Percentiles rank a stretch among this genome's conserved stretches.
Evolutionary conservation across 2,797 vertebrate species (phyloP).

Genomic region (Coluber constrictor): DNA sequence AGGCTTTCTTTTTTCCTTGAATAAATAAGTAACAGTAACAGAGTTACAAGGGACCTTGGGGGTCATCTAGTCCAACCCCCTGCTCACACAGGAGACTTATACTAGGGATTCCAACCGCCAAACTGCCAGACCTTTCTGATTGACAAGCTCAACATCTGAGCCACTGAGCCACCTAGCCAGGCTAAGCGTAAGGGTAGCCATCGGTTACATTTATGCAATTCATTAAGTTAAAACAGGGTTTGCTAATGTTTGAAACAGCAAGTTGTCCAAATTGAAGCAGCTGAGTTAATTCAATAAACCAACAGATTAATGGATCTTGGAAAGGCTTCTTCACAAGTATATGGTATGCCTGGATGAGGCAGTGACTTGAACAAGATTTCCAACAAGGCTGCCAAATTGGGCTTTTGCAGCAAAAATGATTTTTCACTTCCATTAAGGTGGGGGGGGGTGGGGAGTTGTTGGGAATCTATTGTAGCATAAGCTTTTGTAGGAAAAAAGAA

Average conservation of each 20-base stretch:
- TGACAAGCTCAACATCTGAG: no score
- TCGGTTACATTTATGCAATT: neutral
- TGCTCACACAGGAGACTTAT: no score
- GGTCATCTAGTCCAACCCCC: no score
- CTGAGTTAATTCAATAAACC: neutral
- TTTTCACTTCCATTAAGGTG: neutral
- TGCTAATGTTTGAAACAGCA: neutral
- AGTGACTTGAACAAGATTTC: neutral
- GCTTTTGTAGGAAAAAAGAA: neutral
- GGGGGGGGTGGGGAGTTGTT: rapidly evolving
- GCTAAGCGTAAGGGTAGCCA: neutral
- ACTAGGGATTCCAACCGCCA: no score
- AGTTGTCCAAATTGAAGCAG: neutral
- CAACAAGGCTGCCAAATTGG: neutral
- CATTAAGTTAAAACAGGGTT: neutral
- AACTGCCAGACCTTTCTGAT: no score
- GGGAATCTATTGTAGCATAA: neutral
- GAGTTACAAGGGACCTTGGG: no score
- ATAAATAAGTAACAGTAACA: no score
- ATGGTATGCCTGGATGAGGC: neutral
- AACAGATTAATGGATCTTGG: neutral
- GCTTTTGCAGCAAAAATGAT: neutral
- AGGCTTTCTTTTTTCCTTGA: neutral
- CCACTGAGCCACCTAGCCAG: no score
- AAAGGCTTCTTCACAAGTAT: neutral